Base-by-base conservation (phyloP, 2,797 vertebrate genomes). In the Yasuhikotakia modesta region DNA sequence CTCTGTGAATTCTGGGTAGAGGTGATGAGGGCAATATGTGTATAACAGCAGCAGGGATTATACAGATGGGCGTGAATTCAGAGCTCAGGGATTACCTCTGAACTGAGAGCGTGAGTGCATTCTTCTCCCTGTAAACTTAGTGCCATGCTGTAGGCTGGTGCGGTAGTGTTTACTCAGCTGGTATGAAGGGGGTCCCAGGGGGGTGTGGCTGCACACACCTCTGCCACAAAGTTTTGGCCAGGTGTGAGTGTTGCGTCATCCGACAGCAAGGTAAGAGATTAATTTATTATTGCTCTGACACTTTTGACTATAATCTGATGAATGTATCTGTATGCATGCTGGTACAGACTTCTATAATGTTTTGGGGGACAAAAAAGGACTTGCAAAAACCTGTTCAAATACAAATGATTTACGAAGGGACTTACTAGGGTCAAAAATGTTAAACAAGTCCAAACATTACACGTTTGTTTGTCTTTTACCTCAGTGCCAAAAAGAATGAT, bases 161-260 rank as follows among this genome's bases (percentile, higher is more conserved):
- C 65, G 76, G 50, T 85, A 74, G 80, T 82, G 79, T 82, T 75
- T 17, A 80, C 84, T 80, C 82, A 68, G 89, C 79, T 84, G 85
- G 90, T 90, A 95, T 96, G 94, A 96, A 91, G 91, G 93, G 91
- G 69, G 91, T 87, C 76, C 92, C 90, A 82, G 90, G 89, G 82
- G 91, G 93, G 57, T 96, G 95, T 87, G 94, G 94, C 84, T 96
- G 96, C 91, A 91, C 90, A 83, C 92, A 92, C 87, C 91, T 96
- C 90, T 95, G 95, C 90, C 91, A 93, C 82, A 96, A 96, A 91
- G 92, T 96, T 87, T 90, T 95, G 91, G 84, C 92, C 85, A 93
- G 93, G 91, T 95, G 95, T 90, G 93, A 92, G 85, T 96, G 95
- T 92, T 96, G 95, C 90, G 92, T 91, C 88, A 87, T 87, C 81